phyloP scores from a whole-genome alignment of 2,113 vertebrate species.

The Ctenodactylus gundi region DNA sequence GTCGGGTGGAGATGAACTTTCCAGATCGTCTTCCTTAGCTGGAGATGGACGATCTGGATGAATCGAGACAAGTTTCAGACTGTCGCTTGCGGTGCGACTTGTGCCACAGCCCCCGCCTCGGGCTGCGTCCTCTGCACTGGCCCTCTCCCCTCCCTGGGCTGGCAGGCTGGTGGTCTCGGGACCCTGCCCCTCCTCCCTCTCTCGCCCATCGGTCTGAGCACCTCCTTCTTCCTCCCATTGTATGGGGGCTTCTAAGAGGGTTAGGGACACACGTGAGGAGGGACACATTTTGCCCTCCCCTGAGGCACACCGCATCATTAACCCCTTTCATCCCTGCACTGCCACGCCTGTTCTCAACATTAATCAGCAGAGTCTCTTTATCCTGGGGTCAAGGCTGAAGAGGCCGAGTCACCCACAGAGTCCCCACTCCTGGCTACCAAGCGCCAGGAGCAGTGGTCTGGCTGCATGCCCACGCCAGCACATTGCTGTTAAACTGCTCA shows the following conservation, averaged over 20 bases:
- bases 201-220: neutral
- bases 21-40: too few species aligned
- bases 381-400: conserved; percentile 20
- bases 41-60: too few species aligned
- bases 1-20: neutral
- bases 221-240: neutral
- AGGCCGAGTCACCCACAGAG: conserved; percentile 57
- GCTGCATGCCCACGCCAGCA: neutral
- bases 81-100: too few species aligned
- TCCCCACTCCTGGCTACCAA: neutral
- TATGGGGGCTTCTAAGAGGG: neutral
- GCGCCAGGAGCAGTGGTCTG: neutral
- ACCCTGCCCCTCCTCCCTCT: neutral
- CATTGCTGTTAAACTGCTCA: neutral
- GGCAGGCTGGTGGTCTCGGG: neutral
- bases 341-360: conserved; percentile 51
- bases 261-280: too few species aligned
- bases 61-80: neutral
- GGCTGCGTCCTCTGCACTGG: too few species aligned
- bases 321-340: conserved; percentile 68
- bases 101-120: neutral
- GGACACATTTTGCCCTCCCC: too few species aligned
- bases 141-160: neutral
- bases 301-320: conserved; percentile 42
- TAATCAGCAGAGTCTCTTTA: conserved; percentile 69